Base-by-base conservation (phyloP, 1,140 invertebrate genomes). In the Dendrolimus punctatus region DNA sequence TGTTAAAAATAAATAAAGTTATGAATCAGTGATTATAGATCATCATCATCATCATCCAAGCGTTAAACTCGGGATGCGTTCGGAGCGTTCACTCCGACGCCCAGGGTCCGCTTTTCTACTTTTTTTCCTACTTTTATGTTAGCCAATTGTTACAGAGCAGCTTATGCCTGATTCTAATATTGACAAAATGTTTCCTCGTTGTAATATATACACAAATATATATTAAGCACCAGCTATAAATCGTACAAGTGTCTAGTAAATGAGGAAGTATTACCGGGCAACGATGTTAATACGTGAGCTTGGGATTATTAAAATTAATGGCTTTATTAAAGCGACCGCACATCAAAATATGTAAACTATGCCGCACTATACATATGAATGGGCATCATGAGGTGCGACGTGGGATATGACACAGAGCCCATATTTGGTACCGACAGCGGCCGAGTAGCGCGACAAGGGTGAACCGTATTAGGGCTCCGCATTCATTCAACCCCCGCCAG, bases 341-440 rank as follows among this genome's bases (percentile, higher is more conserved):
- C 60, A 63, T 67, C 60, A 62, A 68, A 76, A 73, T 73, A 76
- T 76, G 67, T 76, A 71, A 78, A 76, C 67, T 75, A 73, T 57
- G 54, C 61, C 62, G 58, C 66, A 67, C 62, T 76, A 76, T 76
- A 66, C 68, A 71, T 71, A 73, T 73, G 73, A 78, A 75, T 75
- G 64, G 58, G 60, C 55, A 51, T 57, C 8, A 23, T 23, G 60
- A 63, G 66, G 60, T 70, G 64, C 60, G 70, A 71, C 58, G 47
- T 64, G 66, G 67, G 60, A 74, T 73, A 79, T 77, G 71, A 79
- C 63, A 55, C 10, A 50, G 60, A 55, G 68, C 65, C 70, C 69
- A 77, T 74, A 74, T 73, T 70, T 58, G 51, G 51, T 66, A 57
- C 64, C 66, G 78, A 76, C 76, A 78, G 71, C 73, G 76, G 75